Conservation (phyloP, 2,113 vertebrate genomes). For the Hystrix brachyura region DNA sequence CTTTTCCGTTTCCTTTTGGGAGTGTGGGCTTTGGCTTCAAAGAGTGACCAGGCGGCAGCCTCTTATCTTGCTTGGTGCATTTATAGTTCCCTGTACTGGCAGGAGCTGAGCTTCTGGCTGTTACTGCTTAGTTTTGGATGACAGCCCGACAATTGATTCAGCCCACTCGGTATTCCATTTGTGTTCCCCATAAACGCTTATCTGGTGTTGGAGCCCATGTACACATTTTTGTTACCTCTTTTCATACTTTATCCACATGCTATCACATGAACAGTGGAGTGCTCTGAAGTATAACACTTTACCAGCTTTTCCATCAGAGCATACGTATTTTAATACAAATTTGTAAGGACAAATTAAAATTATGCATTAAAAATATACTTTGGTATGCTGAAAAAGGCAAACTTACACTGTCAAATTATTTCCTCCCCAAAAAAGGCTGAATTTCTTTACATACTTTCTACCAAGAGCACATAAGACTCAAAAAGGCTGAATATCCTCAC, state of each 20-base stretch:
- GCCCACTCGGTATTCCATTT: neutral
- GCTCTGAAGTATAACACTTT: conserved; percentile 9
- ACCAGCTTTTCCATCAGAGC: conserved; percentile 3
- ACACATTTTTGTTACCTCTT: neutral
- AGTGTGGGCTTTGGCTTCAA: conserved; percentile 24
- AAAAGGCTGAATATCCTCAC: no score
- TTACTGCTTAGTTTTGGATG: conserved; percentile 35
- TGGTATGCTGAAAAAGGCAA: neutral
- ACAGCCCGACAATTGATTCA: conserved; percentile 10
- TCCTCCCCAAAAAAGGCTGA: neutral
- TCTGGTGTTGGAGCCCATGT: conserved; percentile 15
- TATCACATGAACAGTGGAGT: neutral
- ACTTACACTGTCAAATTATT: neutral
- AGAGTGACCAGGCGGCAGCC: conserved; percentile 44
- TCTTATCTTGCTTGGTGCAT: conserved; percentile 43
- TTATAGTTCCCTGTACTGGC: conserved; percentile 65
- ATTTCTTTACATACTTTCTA: neutral
- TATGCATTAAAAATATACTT: neutral
- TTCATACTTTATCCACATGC: conserved; percentile 6
- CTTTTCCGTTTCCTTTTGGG: conserved; percentile 62
- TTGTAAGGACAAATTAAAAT: neutral
- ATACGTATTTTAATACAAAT: conserved; percentile 8
- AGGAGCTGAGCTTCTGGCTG: conserved; percentile 39
- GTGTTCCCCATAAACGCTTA: neutral
- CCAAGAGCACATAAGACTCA: neutral